These are phyloP conservation scores for Sminthurides aquaticus DNA, from an alignment of 2,888 invertebrate species.

Conservation along the genomic window DNA sequence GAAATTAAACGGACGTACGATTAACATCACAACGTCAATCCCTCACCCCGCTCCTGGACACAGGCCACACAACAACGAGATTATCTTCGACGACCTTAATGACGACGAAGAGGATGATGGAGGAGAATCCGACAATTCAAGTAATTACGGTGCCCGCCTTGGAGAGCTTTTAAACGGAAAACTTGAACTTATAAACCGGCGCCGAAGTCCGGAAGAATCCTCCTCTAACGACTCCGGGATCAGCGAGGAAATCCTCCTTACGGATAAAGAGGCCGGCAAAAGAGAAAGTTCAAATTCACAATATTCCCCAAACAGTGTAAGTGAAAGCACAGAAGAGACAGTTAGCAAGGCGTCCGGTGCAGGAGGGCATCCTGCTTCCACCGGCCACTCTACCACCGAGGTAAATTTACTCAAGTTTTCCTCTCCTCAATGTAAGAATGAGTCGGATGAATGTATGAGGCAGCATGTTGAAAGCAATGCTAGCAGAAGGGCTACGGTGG, in stretches of 20 bases:
- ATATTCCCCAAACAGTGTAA: not conserved
- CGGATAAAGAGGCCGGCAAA: not conserved
- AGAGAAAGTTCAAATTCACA: not conserved
- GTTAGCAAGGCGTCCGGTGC: not conserved
- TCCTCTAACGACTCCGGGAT: constrained; percentile 42
- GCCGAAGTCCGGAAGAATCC: constrained; percentile 40
- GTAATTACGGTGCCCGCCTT: not conserved
- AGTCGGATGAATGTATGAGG: not conserved
- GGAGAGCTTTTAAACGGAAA: not conserved
- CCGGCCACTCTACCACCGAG: no score
- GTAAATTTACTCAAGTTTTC: not conserved
- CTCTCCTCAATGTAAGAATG: not conserved
- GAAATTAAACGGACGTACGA: not conserved
- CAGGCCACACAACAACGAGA: not conserved
- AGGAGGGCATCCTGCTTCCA: no score
- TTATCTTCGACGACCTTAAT: not conserved
- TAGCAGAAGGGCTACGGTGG: no score
- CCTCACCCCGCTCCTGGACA: not conserved
- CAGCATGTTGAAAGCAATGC: not conserved
- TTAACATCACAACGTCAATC: not conserved
- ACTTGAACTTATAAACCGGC: constrained; percentile 8
- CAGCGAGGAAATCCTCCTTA: constrained; percentile 34
- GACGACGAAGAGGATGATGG: constrained; percentile 18
- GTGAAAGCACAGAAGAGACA: not conserved
- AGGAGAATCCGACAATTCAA: constrained; percentile 7